Evolutionary conservation across 2,888 invertebrate species (phyloP).

Genomic region (Nomada hirtipes): DNA sequence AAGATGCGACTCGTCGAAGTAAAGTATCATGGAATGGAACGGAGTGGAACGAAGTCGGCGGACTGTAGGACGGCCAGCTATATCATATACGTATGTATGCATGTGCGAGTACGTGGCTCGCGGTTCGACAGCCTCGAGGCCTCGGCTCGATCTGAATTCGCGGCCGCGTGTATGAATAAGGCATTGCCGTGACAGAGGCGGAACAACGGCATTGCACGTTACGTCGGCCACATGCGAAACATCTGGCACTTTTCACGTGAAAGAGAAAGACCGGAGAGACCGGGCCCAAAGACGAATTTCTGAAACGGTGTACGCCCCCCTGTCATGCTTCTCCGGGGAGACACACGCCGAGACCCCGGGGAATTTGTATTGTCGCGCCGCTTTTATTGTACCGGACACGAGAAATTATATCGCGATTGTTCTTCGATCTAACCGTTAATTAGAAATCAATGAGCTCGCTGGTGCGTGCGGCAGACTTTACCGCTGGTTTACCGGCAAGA

Average conservation of each 20-base stretch:
- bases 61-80: background rate
- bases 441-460: constrained; percentile 82
- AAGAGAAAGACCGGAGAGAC: constrained; percentile 75
- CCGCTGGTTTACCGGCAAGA: background rate
- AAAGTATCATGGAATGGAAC: background rate
- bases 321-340: constrained; percentile 79
- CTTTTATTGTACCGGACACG: constrained; percentile 77
- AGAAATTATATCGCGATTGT: constrained; percentile 81
- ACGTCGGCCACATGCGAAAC: constrained; percentile 83
- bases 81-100: background rate
- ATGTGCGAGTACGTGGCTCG: constrained; percentile 29
- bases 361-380: constrained; percentile 78
- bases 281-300: constrained; percentile 81
- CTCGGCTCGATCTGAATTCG: constrained; percentile 65
- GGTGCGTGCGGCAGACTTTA: constrained; percentile 69
- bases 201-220: constrained; percentile 70
- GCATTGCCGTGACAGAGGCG: constrained; percentile 68
- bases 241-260: constrained; percentile 84
- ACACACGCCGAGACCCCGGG: constrained; percentile 70
- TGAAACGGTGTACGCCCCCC: constrained; percentile 82
- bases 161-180: constrained; percentile 69
- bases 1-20: constrained; percentile 2
- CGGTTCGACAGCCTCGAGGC: constrained; percentile 39
- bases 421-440: constrained; percentile 81
- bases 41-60: background rate